These are phyloP conservation scores for Saturnia japonica DNA, from an alignment of 2,888 invertebrate genomes.

Conservation along the genomic window DNA sequence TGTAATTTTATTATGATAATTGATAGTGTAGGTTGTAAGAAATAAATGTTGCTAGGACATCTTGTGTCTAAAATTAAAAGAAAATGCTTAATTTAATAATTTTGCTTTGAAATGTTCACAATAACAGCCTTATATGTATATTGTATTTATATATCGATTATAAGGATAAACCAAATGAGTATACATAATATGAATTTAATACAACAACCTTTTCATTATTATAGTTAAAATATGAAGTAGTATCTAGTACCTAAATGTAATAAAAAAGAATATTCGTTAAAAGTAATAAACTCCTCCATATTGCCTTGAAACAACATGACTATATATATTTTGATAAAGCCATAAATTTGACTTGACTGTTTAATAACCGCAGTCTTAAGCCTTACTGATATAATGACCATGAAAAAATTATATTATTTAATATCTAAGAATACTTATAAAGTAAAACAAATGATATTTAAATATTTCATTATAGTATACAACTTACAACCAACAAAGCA, in stretches of 20 bases:
- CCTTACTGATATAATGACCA: slow-evolving; percentile 14
- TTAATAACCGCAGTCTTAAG: slow-evolving; percentile 20
- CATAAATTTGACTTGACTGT: slow-evolving; percentile 23
- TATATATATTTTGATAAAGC: slow-evolving; percentile 14
- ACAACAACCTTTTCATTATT: neutral
- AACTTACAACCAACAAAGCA: too few species aligned
- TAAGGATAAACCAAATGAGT: too few species aligned
- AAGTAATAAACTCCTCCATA: slow-evolving; percentile 16
- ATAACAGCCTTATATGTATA: too few species aligned
- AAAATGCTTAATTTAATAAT: too few species aligned
- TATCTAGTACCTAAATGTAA: neutral
- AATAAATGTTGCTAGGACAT: too few species aligned
- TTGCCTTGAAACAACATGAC: slow-evolving; percentile 3
- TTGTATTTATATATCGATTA: too few species aligned
- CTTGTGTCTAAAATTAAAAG: too few species aligned
- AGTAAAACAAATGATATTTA: neutral
- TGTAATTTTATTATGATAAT: too few species aligned
- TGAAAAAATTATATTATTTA: neutral
- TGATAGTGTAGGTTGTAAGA: too few species aligned
- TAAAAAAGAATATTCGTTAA: slow-evolving; percentile 2
- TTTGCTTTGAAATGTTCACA: too few species aligned
- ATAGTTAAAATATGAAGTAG: neutral
- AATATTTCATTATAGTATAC: neutral
- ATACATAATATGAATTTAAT: too few species aligned
- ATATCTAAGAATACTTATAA: neutral